These are phyloP conservation scores for Epizoanthus rinbou DNA, from an alignment of 92 coral and sea anemone genomes.

Conservation along the genomic window DNA sequence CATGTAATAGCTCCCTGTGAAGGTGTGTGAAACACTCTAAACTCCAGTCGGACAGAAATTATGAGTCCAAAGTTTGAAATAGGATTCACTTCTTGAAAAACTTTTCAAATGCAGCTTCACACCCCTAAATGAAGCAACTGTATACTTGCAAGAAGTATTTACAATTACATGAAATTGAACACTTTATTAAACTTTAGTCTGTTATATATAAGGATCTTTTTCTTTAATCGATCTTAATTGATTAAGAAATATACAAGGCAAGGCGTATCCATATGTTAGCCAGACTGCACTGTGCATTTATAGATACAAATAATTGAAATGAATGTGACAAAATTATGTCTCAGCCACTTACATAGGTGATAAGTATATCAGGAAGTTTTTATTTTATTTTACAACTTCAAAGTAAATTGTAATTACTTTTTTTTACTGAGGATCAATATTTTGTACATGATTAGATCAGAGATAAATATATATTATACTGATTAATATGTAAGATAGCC, in stretches of 20 bases:
- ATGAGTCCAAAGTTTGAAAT: not conserved
- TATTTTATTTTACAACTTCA: not conserved
- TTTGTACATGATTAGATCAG: too few relatives aligned
- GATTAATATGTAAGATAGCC: too few relatives aligned
- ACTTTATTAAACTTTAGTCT: not conserved
- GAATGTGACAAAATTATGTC: not conserved
- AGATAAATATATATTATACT: too few relatives aligned
- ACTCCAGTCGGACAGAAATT: not conserved
- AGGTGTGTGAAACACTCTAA: not conserved
- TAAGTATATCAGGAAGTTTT: too few relatives aligned
- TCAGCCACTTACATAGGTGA: not conserved
- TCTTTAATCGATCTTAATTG: conserved; percentile 24
- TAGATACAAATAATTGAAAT: not conserved
- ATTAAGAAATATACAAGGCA: conserved; percentile 23
- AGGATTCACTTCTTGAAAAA: not conserved
- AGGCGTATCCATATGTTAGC: not conserved
- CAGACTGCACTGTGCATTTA: not conserved
- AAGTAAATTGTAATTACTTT: too few relatives aligned
- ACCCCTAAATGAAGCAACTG: not conserved
- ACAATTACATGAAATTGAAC: not conserved
- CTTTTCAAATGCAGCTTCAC: not conserved
- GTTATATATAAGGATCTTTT: not conserved
- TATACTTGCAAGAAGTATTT: not conserved
- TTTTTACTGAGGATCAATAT: too few relatives aligned
- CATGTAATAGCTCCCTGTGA: not conserved